Evolutionary conservation across 2,797 vertebrate species (phyloP).

Genomic region (Lepidocolaptes lacrymiger): DNA sequence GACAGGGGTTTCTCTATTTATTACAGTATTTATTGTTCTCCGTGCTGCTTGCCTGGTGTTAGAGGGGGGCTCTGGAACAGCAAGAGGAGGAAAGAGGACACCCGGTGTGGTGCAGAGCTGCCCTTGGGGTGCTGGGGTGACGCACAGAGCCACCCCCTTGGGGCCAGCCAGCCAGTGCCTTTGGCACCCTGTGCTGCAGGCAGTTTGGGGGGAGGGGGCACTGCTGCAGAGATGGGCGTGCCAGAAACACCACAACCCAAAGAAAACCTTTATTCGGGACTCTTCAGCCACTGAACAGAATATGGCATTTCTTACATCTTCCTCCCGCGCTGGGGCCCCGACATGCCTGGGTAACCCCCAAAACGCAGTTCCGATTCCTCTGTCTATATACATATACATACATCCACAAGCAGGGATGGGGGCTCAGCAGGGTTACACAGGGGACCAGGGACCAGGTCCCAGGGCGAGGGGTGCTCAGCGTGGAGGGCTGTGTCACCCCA

Average conservation of each 20-base stretch:
- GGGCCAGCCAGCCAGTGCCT: too few species aligned
- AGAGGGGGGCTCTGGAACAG: not conserved
- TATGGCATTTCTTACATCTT: slow-evolving; percentile 39
- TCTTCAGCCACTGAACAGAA: not conserved
- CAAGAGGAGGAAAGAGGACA: rapidly evolving
- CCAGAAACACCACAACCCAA: not conserved
- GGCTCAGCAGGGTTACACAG: not conserved
- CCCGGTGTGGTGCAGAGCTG: not conserved
- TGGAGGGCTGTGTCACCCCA: not conserved
- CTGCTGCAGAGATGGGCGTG: rapidly evolving
- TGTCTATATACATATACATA: slow-evolving; percentile 55
- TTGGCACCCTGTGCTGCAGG: rapidly evolving
- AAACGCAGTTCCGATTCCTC: not conserved
- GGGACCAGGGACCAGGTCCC: not conserved
- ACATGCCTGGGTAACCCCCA: rapidly evolving
- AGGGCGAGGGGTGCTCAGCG: rapidly evolving
- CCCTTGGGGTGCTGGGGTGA: not conserved
- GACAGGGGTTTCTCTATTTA: slow-evolving; percentile 60
- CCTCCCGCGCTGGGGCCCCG: rapidly evolving
- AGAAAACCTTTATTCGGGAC: slow-evolving; percentile 49
- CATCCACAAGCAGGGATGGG: not conserved
- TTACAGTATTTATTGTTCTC: slow-evolving; percentile 72
- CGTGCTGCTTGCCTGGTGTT: not conserved
- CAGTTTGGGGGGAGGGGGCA: not conserved
- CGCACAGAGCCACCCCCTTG: not conserved